Base-by-base conservation (phyloP, 2,113 vertebrate species). In the Callithrix jacchus region DNA sequence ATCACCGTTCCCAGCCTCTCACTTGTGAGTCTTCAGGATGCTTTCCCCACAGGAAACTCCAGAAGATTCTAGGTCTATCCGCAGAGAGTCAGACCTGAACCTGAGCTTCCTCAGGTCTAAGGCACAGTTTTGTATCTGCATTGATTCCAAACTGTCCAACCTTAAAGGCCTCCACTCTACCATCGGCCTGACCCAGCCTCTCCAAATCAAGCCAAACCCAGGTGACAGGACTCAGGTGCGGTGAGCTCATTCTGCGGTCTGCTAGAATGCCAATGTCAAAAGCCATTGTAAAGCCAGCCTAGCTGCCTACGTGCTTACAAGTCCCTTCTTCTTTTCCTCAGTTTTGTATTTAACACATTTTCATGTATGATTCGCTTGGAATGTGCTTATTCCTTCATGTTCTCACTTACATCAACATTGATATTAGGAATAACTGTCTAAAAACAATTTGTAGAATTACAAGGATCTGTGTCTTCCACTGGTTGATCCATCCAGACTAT, bases 221-320 rank as follows among this genome's bases (percentile, higher is more conserved):
- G 30, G 5, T 2, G 1, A 0, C 0, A 17, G 21, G 45, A 7
- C 6, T 6, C 1, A 23, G 0, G 5, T 5, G n/a, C 0, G 2
- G 17, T 1, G 2, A 13, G 54, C 73, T 30, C 6, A 3, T 18
- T 47, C 23, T 18, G 27, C 5, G 0, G 0, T 10, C 18, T 27
- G 17, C 23, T 35, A 3, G 66, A 25, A 12, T 5, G 13, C 20
- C 11, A 8, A 4, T 2, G 8, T 32, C 64, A 32, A 47, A 6
- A 35, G 64, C 37, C 18, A 1, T 3, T 1, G 8, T n/a, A 21
- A 56, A 42, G 25, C 25, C 21, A 25, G 25, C 42, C 1, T 0
- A 1, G 27, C 23, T 2, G 1, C 25, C 0, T 1, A 18, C 27
- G 6, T 1, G 16, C 79, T 35, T n/a, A 11, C 21, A 49, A 23